Evolutionary conservation across 2,797 vertebrate species (phyloP), one percentile per base, ranked within the genome.

Genomic region (Onychomys leucogaster): DNA sequence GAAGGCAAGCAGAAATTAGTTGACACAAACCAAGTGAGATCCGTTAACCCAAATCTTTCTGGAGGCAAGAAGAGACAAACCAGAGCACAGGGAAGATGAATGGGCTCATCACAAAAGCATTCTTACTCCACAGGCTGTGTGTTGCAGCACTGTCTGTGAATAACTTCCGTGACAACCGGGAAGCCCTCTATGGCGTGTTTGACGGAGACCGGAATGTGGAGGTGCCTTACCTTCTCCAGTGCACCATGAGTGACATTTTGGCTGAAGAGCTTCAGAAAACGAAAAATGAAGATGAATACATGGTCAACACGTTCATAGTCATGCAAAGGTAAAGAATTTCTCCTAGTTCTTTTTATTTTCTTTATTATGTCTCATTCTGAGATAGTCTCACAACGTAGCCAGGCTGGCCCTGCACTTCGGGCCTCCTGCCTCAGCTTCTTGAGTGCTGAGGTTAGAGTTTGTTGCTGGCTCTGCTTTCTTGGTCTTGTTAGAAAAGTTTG

Each of bases 151-250:
- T 99, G 78, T 99, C 99, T 0, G 99, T 99, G n/a, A 99, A 99
- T 97, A 99, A 99, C 93, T 99, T 99, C 99, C 99, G 99, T 0
- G 99, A 99, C 90, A 99, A 98, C 98, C 99, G 99, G 2, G 99
- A 99, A 98, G 99, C 99, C 14, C 99, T 99, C 87, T 99, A 99
- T 1, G 99, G 99, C 0, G 99, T 99, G 82, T 99, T 99, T n/a
- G 99, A 99, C 0, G 99, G 99, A 0, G 99, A 99, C 98, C 99
- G 99, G 81, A 99, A 99, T 0, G 99, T 99, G 96, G 99, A 99
- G 92, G 99, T 99, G 81, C 99, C 99, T 0, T 99, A 99, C 95
- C 99, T 99, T 82, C 98, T 99, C 90, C 99, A 99, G 98, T 99
- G 99, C 97, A 99, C 99, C 0, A 99, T 99, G 99, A 99, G 99